Evolutionary conservation across 2,888 invertebrate genomes (phyloP).

Genomic region (Brachylomia viminalis): DNA sequence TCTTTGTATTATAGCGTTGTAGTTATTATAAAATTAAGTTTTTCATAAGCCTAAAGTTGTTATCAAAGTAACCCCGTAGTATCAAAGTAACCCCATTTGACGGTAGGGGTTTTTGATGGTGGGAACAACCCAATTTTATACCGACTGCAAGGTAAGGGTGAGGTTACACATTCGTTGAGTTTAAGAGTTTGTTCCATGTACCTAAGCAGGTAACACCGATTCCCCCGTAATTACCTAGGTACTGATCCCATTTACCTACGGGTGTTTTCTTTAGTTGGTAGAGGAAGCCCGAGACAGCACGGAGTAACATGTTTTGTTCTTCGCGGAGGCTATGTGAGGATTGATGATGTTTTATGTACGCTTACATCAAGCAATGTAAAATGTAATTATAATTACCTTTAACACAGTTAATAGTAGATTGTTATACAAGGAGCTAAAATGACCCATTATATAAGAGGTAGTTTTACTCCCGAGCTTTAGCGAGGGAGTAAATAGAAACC

Average conservation of each 20-base stretch:
- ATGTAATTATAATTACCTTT: not conserved
- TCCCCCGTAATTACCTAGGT: not conserved
- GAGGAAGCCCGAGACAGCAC: not conserved
- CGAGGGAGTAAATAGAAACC: too few relatives aligned
- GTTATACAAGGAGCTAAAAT: too few relatives aligned
- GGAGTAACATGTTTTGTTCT: not conserved
- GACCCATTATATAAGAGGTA: too few relatives aligned
- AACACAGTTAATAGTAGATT: too few relatives aligned
- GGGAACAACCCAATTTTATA: too few relatives aligned
- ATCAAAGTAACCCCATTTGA: too few relatives aligned
- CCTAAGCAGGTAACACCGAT: not conserved
- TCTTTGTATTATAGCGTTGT: too few relatives aligned
- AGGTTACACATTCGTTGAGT: not conserved
- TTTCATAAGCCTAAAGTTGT: too few relatives aligned
- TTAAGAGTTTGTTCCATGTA: not conserved
- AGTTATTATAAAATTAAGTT: too few relatives aligned
- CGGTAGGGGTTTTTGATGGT: too few relatives aligned
- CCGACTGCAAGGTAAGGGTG: not conserved
- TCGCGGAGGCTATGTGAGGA: not conserved
- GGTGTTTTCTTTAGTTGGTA: not conserved
- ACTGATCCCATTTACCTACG: not conserved
- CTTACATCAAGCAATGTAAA: not conserved
- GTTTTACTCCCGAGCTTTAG: too few relatives aligned
- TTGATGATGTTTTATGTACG: not conserved
- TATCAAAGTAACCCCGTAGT: too few relatives aligned